Conservation (phyloP, 2,797 vertebrate species). For the Balearica regulorum region DNA sequence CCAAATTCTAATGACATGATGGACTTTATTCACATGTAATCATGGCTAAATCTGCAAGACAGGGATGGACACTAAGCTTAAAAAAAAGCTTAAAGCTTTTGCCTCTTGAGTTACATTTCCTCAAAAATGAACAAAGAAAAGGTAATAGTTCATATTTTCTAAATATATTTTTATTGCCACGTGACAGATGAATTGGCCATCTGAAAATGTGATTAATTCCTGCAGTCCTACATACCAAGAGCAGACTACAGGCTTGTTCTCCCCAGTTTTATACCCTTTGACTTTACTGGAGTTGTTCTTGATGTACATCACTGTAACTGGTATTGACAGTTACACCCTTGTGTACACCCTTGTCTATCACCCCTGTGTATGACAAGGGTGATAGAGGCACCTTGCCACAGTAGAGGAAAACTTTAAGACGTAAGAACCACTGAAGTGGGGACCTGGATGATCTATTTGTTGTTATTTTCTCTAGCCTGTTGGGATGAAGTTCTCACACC, state of each 20-base stretch:
- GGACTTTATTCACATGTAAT: neutral
- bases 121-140: conserved; percentile 4
- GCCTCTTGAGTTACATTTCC: neutral
- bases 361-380: neutral
- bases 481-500: neutral
- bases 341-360: neutral
- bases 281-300: neutral
- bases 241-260: neutral
- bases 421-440: neutral
- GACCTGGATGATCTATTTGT: neutral
- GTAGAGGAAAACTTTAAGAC: neutral
- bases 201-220: neutral
- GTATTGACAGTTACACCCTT: neutral
- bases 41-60: conserved; percentile 33
- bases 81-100: conserved; percentile 10
- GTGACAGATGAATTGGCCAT: neutral
- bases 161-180: neutral
- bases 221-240: neutral
- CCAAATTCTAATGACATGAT: neutral
- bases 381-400: neutral
- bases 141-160: neutral
- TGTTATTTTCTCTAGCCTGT: neutral
- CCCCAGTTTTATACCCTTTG: neutral
- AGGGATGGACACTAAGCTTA: neutral
- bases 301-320: neutral